phyloP scores from a whole-genome alignment of 2,888 invertebrate species.

The Hermaeophaga mercurialis region DNA sequence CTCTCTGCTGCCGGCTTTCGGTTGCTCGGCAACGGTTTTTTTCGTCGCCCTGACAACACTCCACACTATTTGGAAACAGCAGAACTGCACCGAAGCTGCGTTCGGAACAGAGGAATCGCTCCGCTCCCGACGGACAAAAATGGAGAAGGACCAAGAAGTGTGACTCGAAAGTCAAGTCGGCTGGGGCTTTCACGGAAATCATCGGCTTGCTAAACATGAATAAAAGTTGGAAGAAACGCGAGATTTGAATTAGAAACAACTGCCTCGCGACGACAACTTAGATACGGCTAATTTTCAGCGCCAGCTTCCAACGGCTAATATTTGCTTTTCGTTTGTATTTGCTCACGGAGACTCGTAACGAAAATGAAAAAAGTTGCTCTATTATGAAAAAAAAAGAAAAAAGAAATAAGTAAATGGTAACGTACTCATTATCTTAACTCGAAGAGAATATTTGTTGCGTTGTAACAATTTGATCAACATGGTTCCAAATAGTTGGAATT shows the following conservation, averaged over 20 bases:
- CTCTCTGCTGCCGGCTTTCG: constrained; percentile 27
- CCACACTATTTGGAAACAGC: constrained; percentile 40
- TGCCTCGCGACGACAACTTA: constrained; percentile 4
- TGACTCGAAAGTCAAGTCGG: constrained; percentile 53
- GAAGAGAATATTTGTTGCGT: no score
- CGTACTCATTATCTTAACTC: no score
- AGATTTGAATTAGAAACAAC: constrained; percentile 29
- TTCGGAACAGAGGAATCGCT: neutral
- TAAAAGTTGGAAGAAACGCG: constrained; percentile 34
- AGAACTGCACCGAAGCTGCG: constrained; percentile 9
- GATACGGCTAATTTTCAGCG: constrained; percentile 22
- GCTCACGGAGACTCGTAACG: no score
- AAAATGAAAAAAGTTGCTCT: no score
- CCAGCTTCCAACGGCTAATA: constrained; percentile 10
- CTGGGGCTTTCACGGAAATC: constrained; percentile 36
- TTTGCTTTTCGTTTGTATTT: constrained; percentile 15
- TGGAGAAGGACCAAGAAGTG: constrained; percentile 35
- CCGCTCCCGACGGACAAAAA: neutral
- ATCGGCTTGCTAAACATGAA: constrained; percentile 38
- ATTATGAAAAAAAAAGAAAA: no score
- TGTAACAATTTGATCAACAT: no score
- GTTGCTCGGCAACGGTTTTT: constrained; percentile 51
- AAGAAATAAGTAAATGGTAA: no score
- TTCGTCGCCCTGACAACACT: constrained; percentile 47
- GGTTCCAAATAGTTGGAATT: no score